phyloP scores from a whole-genome alignment of 2,113 vertebrate genomes.

The Propithecus coquereli region DNA sequence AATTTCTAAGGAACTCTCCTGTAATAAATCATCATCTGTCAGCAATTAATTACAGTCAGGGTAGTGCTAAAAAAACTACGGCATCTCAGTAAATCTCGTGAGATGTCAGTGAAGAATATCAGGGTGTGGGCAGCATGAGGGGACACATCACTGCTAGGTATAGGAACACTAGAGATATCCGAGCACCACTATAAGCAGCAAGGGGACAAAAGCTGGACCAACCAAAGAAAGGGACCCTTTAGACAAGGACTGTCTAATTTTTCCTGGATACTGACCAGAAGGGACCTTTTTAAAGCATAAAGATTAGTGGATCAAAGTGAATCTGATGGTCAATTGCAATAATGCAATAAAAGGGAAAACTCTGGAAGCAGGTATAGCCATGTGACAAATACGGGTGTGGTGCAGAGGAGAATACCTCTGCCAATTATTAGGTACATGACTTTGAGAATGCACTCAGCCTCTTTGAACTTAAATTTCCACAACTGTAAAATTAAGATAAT shows the following conservation, averaged over 20 bases:
- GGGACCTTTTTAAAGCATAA: not conserved
- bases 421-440: not conserved
- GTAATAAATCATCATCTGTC: constrained; percentile 50
- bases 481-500: not conserved
- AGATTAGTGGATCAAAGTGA: not conserved
- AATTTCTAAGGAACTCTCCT: constrained; percentile 19
- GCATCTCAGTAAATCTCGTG: not conserved
- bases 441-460: not conserved
- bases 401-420: not conserved
- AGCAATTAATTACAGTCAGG: not conserved
- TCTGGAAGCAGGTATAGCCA: not conserved
- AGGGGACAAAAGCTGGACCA: not conserved
- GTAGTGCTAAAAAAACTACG: not conserved
- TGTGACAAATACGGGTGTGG: not conserved
- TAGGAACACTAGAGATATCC: too few relatives aligned
- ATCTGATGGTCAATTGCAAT: not conserved
- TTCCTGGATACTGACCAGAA: not conserved
- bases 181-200: not conserved
- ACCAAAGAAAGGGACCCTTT: not conserved
- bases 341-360: not conserved
- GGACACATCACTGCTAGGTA: not conserved
- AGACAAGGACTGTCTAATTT: not conserved
- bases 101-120: not conserved
- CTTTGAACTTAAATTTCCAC: not conserved
- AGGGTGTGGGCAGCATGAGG: not conserved